Percentiles rank a stretch among this genome's conserved stretches.
Evolutionary conservation across 2,888 invertebrate species (phyloP).

Genomic region (Gastracanthus pulcherrimus): DNA sequence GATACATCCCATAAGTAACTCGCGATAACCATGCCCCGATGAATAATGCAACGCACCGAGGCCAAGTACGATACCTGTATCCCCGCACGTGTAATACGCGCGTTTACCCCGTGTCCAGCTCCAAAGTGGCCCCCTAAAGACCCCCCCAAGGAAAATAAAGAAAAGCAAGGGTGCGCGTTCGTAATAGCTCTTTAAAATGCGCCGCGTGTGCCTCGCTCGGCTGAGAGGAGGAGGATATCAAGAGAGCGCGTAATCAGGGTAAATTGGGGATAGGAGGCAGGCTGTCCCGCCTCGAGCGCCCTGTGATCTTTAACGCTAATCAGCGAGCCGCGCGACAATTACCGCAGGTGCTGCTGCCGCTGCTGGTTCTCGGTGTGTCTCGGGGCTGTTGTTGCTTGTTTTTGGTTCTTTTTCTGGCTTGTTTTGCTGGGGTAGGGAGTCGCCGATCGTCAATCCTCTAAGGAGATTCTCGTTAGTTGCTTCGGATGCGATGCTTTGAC

Average conservation of each 20-base stretch:
- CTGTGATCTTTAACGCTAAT: constrained; percentile 69
- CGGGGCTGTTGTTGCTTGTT: too few relatives aligned
- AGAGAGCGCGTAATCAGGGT: constrained; percentile 63
- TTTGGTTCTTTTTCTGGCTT: constrained; percentile 19
- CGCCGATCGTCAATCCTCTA: constrained; percentile 48
- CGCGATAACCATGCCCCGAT: background rate
- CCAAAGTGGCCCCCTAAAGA: too few relatives aligned
- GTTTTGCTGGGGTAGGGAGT: background rate
- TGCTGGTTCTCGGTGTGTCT: background rate
- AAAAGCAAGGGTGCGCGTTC: background rate
- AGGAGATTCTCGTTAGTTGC: constrained; percentile 64
- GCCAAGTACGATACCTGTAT: too few relatives aligned
- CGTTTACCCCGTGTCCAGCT: too few relatives aligned
- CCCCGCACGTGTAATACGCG: too few relatives aligned
- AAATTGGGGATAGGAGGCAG: constrained; percentile 61
- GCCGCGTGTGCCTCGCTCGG: background rate
- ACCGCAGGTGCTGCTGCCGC: constrained; percentile 61
- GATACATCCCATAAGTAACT: background rate
- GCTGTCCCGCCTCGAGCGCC: constrained; percentile 62
- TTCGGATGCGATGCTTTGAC: background rate
- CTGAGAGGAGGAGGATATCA: too few relatives aligned
- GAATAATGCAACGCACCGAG: background rate
- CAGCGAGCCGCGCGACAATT: constrained; percentile 63
- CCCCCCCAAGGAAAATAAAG: background rate
- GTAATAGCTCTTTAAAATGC: constrained; percentile 33